These are phyloP conservation scores for Lepisosteus oculatus DNA, from an alignment of 2,113 vertebrate genomes.

Conservation along the genomic window DNA sequence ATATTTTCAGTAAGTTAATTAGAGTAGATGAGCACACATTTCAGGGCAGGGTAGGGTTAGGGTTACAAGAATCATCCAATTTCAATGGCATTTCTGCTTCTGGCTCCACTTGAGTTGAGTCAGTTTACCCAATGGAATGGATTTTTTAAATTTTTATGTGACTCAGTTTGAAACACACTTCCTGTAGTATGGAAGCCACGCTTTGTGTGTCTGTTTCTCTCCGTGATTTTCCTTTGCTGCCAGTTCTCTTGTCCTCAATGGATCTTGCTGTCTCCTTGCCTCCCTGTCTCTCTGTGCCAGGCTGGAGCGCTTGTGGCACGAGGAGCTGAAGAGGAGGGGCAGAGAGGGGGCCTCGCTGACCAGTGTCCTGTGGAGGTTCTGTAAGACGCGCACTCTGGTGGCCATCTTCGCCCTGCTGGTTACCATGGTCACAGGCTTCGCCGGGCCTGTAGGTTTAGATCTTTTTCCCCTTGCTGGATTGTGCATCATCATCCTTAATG, in stretches of 20 bases:
- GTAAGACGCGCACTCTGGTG: constrained; percentile 67
- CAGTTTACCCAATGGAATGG: no score
- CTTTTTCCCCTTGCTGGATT: constrained; percentile 17
- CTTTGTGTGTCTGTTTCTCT: no score
- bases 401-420: constrained; percentile 66
- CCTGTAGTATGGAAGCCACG: no score
- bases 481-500: constrained; percentile 19
- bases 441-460: constrained; percentile 66
- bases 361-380: constrained; percentile 72
- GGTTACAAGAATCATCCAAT: no score
- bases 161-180: no score
- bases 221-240: background rate
- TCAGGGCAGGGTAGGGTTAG: no score
- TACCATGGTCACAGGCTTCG: constrained; percentile 66
- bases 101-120: no score
- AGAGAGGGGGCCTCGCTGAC: constrained; percentile 61
- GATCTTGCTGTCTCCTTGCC: background rate
- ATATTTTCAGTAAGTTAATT: no score
- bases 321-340: constrained; percentile 63
- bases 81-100: no score
- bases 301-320: constrained; percentile 68
- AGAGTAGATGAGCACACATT: no score
- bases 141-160: no score
- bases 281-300: constrained; percentile 39
- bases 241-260: background rate